Conservation (phyloP, 2,888 invertebrate genomes). For the Nephrotoma guestfalica region DNA sequence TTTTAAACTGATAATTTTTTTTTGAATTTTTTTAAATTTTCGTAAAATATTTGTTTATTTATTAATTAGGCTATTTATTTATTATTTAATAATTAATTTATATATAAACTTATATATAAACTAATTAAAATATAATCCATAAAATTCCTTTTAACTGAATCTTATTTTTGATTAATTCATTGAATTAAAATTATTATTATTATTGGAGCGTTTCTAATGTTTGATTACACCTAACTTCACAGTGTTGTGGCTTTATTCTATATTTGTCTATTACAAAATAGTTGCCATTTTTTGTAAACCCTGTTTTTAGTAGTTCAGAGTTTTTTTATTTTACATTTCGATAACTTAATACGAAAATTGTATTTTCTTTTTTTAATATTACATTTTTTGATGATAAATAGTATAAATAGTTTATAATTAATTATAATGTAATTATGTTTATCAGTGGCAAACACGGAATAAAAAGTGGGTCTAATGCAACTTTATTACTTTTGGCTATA, state of each 20-base stretch:
- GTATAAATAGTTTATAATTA: neutral
- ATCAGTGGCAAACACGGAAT: neutral
- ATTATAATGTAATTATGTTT: neutral
- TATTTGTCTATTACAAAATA: neutral
- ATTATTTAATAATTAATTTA: neutral
- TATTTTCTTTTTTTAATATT: neutral
- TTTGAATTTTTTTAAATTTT: neutral
- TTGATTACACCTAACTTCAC: neutral
- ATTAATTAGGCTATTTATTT: neutral
- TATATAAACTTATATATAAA: neutral
- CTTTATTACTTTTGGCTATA: too few species aligned
- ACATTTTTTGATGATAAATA: neutral
- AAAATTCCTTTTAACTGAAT: neutral
- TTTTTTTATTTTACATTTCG: neutral
- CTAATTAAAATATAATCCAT: neutral
- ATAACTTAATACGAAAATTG: neutral
- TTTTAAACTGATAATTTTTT: neutral
- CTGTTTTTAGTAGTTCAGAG: neutral
- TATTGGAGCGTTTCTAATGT: neutral
- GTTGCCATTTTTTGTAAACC: neutral
- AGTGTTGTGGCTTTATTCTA: neutral
- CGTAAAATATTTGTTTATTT: neutral
- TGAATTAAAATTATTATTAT: neutral
- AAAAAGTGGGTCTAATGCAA: too few species aligned
- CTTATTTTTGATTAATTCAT: neutral